Conservation (phyloP, 2,888 invertebrate species). For the Calliphora vomitoria region DNA sequence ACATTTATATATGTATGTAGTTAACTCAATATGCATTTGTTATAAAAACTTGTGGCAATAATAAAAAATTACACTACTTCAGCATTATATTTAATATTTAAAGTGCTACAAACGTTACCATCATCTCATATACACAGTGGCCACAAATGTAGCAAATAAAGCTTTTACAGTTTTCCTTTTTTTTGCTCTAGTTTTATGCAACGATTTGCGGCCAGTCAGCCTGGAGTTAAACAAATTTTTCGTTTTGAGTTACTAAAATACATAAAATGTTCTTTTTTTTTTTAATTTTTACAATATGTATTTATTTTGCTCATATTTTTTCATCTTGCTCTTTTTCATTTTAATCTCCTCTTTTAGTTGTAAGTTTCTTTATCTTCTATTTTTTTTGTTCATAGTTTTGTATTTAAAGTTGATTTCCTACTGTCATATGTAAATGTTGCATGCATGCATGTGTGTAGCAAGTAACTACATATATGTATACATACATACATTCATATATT, state of each 20-base stretch:
- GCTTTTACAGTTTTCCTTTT: not conserved
- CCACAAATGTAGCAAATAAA: not conserved
- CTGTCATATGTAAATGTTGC: slow-evolving; percentile 52
- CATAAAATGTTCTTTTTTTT: not conserved
- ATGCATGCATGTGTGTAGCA: slow-evolving; percentile 7
- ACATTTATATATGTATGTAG: no score
- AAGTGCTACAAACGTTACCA: no score
- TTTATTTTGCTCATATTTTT: not conserved
- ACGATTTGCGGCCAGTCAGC: slow-evolving; percentile 61
- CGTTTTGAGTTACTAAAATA: slow-evolving; percentile 22
- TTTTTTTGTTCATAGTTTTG: slow-evolving; percentile 17
- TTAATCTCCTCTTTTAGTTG: slow-evolving; percentile 43
- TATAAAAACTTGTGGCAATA: no score
- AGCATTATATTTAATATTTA: no score
- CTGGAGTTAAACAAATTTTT: slow-evolving; percentile 55
- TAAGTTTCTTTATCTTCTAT: slow-evolving; percentile 26
- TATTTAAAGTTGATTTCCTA: slow-evolving; percentile 68
- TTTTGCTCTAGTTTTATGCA: slow-evolving; percentile 36
- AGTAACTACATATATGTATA: not conserved
- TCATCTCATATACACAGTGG: no score
- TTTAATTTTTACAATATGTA: not conserved
- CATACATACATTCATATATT: not conserved
- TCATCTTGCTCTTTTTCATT: slow-evolving; percentile 23
- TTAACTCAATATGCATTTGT: no score
- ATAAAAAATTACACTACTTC: no score